Base-by-base conservation (phyloP, 2,797 vertebrate species). In the Chelonia mydas region DNA sequence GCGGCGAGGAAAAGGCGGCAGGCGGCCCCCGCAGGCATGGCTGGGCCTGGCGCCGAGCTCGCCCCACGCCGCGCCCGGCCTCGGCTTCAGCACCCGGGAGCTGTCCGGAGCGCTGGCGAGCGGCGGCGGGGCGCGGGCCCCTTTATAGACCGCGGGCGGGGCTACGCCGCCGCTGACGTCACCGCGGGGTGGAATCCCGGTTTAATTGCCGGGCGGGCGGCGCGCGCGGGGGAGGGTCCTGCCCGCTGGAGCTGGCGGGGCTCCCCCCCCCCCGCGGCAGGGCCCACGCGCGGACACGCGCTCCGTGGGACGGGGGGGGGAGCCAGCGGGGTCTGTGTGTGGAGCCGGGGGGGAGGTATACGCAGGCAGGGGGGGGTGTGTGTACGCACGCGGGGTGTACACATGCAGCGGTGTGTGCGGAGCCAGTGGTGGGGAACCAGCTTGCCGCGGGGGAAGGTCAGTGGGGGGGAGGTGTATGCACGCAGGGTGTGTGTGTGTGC, bases 91-190 rank as follows among this genome's bases (percentile, higher is more conserved):
- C 98, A 98, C 98, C 98, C 96, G 95, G 97, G 98, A 98, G 97
- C 98, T 98, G 98, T 98, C 98, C 98, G 95, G 98, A 97, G 95
- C 97, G 97, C 95, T 98, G 98, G 98, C 97, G 98, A 83, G 97
- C 96, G 97, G 95, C 96, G 97, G 97, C 97, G 96, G 98, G 85
- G 96, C 94, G 88, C 93, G 96, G 95, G 96, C 19, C 93, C 96
- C 90, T 98, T 99, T 99, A 98, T 99, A 99, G 98, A 86, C 96
- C 86, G 94, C 97, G 98, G 97, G 99, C 98, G 96, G 97, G 91
- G 98, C 98, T 97, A 93, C 98, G 92, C 93, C 95, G 97, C 79
- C 96, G 82, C 97, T 89, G 98, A 98, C 99, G 98, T 98, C 99
- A 98, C 89, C 31, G 96, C 88, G 95, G 98, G 98, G 98, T 97